A percentile compares a stretch with the other conserved stretches of the same genome.
phyloP scores from a whole-genome alignment of 2,113 vertebrate species.

The Emydocephalus ijimae region DNA sequence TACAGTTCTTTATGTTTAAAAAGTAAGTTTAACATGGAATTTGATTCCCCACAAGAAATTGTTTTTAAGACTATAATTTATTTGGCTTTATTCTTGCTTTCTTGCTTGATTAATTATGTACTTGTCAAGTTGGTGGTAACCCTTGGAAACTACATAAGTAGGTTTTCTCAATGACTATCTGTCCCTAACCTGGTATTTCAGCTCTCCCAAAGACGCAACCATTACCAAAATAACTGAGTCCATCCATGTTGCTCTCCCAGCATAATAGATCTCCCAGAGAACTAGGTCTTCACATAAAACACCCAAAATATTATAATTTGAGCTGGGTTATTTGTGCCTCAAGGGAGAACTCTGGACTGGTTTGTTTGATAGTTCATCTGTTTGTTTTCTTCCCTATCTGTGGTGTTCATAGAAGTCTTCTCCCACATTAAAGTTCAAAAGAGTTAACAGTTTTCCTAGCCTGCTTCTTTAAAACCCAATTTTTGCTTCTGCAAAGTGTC shows the following conservation, averaged over 20 bases:
- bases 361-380: neutral
- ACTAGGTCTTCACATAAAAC: neutral
- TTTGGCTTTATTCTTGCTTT: neutral
- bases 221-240: neutral
- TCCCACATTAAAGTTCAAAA: too few species aligned
- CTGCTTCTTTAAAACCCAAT: neutral
- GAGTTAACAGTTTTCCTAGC: neutral
- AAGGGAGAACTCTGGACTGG: neutral
- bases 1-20: neutral
- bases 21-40: neutral
- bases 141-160: neutral
- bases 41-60: neutral
- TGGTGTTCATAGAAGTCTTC: neutral
- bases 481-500: neutral
- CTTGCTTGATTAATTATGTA: neutral
- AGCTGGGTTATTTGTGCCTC: neutral
- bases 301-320: neutral
- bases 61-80: neutral
- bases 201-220: neutral
- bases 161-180: neutral
- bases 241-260: neutral
- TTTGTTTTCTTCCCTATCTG: neutral
- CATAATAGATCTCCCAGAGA: neutral
- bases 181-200: neutral
- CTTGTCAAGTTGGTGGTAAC: neutral